phyloP scores from a whole-genome alignment of 2,113 vertebrate species.

The Aegithalos caudatus region DNA sequence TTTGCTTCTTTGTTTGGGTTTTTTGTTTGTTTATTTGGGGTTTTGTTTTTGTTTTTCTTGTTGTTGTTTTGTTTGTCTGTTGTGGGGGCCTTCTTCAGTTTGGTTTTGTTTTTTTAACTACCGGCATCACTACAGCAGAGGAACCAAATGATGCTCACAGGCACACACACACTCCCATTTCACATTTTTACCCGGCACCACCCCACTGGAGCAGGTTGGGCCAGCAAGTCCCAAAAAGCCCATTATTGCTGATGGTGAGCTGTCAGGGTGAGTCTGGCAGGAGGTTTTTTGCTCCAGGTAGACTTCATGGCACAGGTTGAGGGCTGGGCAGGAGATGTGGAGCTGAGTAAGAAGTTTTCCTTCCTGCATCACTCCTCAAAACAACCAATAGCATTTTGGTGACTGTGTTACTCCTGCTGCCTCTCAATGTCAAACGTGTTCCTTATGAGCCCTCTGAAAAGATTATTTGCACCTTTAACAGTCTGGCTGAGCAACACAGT shows the following conservation, averaged over 20 bases:
- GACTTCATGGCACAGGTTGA: not conserved
- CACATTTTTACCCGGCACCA: not conserved
- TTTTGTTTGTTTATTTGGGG: not conserved
- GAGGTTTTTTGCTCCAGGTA: not conserved
- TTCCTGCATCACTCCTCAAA: not conserved
- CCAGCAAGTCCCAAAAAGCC: not conserved
- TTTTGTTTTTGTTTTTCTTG: not conserved
- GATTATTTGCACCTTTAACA: not conserved
- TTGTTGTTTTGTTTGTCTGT: not conserved
- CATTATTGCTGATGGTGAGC: not conserved
- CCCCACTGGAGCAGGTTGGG: fast-evolving
- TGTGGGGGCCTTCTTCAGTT: not conserved
- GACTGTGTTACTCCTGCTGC: not conserved
- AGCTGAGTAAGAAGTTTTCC: not conserved
- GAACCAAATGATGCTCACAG: not conserved
- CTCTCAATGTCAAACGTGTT: not conserved
- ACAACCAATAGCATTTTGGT: not conserved
- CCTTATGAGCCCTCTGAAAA: not conserved
- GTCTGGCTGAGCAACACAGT: not conserved
- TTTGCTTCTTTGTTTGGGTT: not conserved
- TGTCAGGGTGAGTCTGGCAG: not conserved
- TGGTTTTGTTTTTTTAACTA: not conserved
- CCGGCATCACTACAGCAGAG: not conserved
- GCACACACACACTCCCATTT: not conserved
- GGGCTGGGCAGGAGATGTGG: not conserved